Evolutionary conservation across 2,797 vertebrate species (phyloP).

Genomic region (Morelia viridis): DNA sequence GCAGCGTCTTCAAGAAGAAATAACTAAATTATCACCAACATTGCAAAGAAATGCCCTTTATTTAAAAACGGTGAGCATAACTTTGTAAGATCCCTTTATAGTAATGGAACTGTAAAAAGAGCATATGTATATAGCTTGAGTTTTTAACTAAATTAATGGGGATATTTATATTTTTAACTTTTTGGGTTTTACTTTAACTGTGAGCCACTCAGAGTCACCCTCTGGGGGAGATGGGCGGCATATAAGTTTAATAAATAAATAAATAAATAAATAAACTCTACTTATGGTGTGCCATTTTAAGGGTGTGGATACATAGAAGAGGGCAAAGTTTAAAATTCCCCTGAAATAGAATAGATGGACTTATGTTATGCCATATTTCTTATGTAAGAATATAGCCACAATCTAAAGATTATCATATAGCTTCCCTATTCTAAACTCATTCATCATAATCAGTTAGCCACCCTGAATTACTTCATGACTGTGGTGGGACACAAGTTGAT

Average conservation of each 20-base stretch:
- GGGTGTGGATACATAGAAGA: neutral
- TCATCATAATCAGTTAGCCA: neutral
- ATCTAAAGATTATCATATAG: neutral
- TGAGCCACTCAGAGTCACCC: too few relatives aligned
- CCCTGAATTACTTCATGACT: neutral
- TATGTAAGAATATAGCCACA: neutral
- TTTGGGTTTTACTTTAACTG: too few relatives aligned
- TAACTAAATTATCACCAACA: constrained; percentile 93
- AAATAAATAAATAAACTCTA: neutral
- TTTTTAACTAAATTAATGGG: too few relatives aligned
- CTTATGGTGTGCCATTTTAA: neutral
- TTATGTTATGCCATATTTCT: neutral
- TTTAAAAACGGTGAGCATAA: constrained; percentile 91
- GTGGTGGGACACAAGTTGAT: neutral
- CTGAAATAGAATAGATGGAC: neutral
- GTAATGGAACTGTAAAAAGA: neutral
- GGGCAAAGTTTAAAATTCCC: neutral
- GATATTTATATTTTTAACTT: too few relatives aligned
- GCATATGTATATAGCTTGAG: too few relatives aligned
- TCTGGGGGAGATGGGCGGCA: too few relatives aligned
- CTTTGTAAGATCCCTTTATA: neutral
- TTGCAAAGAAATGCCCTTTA: constrained; percentile 97
- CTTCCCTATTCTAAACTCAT: neutral
- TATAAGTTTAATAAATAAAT: too few relatives aligned
- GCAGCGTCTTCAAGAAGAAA: constrained; percentile 97